These are phyloP conservation scores for Emberiza fucata DNA, from an alignment of 2,113 vertebrate species.

Conservation along the genomic window DNA sequence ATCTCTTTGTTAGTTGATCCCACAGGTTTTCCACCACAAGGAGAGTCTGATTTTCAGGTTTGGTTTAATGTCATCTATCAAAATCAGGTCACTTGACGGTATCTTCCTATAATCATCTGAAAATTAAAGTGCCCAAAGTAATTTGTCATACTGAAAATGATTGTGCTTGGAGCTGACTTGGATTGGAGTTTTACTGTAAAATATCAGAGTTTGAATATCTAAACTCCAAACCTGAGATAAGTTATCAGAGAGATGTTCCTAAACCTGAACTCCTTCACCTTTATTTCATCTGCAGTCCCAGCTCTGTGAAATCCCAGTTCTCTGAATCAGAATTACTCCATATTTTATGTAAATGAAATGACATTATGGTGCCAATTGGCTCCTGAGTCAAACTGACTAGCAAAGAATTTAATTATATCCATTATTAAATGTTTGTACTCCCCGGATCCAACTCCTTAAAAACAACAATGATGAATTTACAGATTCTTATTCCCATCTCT, in stretches of 20 bases:
- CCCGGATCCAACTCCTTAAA: slow-evolving; percentile 28
- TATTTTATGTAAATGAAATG: slow-evolving; percentile 54
- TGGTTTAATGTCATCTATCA: background rate
- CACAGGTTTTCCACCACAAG: background rate
- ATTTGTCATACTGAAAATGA: background rate
- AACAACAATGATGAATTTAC: slow-evolving; percentile 53
- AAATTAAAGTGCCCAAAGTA: background rate
- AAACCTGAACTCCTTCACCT: background rate
- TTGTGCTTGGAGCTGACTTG: background rate
- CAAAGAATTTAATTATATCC: slow-evolving; percentile 61
- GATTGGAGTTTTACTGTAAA: background rate
- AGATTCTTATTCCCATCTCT: slow-evolving; percentile 42
- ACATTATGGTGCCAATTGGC: slow-evolving; percentile 49
- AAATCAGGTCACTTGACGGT: background rate
- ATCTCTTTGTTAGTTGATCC: background rate
- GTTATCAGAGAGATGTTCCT: background rate
- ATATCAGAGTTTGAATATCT: background rate
- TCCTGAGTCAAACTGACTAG: slow-evolving; percentile 34
- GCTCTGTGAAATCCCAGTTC: background rate
- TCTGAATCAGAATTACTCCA: slow-evolving; percentile 4
- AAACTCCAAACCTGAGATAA: background rate
- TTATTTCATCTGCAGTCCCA: slow-evolving; percentile 23
- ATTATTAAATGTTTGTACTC: slow-evolving; percentile 64
- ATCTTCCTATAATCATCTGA: background rate
- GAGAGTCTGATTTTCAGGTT: background rate